A percentile compares a stretch with the other conserved stretches of the same genome.
Evolutionary conservation across 2,797 vertebrate genomes (phyloP).

Genomic region (Aphelocoma californica): DNA sequence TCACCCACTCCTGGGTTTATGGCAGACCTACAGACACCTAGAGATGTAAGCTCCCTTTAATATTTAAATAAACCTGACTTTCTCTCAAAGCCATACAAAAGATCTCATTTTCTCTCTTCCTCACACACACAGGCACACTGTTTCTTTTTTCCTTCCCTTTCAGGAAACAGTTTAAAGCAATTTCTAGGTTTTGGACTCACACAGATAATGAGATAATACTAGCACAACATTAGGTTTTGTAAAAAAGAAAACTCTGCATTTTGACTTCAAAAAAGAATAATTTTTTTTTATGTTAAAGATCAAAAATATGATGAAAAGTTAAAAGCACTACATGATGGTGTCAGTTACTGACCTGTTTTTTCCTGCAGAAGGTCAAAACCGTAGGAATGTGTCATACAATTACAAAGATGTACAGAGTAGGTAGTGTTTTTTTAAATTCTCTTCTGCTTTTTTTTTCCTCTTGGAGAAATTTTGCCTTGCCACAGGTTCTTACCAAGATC

Average conservation of each 20-base stretch:
- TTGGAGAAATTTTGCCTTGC: not conserved
- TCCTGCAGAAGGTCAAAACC: not conserved
- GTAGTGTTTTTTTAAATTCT: not conserved
- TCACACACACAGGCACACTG: not conserved
- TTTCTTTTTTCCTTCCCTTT: not conserved
- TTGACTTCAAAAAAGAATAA: not conserved
- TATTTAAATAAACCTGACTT: not conserved
- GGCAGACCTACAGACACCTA: not conserved
- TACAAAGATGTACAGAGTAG: not conserved
- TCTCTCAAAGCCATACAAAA: not conserved
- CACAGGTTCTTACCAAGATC: slow-evolving; percentile 4
- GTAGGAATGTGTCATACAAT: not conserved
- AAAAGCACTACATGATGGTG: not conserved
- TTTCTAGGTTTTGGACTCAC: not conserved
- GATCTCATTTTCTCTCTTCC: not conserved
- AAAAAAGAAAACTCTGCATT: not conserved
- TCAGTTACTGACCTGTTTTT: not conserved
- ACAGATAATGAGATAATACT: not conserved
- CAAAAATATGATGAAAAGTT: not conserved
- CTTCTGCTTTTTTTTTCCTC: not conserved
- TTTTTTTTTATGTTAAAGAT: not conserved
- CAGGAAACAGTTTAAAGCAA: not conserved
- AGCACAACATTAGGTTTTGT: not conserved
- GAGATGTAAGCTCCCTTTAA: not conserved
- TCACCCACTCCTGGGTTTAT: not conserved